Base-by-base conservation (phyloP, 2,113 vertebrate species). In the Chloroceryle aenea region DNA sequence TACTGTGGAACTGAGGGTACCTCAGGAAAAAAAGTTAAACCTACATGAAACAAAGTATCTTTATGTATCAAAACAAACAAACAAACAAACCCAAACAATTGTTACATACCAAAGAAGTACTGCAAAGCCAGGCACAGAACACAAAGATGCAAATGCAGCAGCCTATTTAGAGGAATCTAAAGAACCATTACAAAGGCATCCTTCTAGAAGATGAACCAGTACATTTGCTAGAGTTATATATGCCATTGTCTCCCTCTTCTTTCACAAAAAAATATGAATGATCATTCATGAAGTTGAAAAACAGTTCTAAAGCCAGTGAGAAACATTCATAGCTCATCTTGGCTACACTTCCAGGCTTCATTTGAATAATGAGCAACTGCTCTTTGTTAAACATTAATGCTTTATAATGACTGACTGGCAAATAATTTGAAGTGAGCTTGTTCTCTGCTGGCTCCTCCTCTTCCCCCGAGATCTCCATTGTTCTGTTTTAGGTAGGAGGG, bases 361-460 rank as follows among this genome's bases (percentile, higher is more conserved):
- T 93, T 14, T 79, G 90, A 94, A 91, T 93, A 97, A 96, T 42
- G 74, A 96, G 87, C 81, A 95, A 97, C 95, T 64, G 95, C 85
- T 96, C 94, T 93, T 95, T 87, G 94, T 96, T 89, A 91, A 92
- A 87, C 87, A 96, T 91, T 94, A 93, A 96, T 20, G 69, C 69
- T 74, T 77, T 84, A 91, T 85, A 95, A 94, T 91, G 75, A 90
- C 66, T 96, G 87, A 87, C 75, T 95, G 78, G 71, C 68, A 75
- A 97, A 93, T 94, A 95, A 88, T 76, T 90, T 59, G 23, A 90
- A 96, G 85, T 5, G 29, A 94, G 74, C 32, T 79, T 55, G 32
- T 68, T 94, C 95, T 84, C 74, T 47, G 53, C 32, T 72, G 87
- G 85, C 69, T 94, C 67, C 87, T 92, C 93, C 80, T 93, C 93